These are phyloP conservation scores for Chiloscyllium punctatum DNA, from an alignment of 2,797 vertebrate genomes.

Conservation along the genomic window DNA sequence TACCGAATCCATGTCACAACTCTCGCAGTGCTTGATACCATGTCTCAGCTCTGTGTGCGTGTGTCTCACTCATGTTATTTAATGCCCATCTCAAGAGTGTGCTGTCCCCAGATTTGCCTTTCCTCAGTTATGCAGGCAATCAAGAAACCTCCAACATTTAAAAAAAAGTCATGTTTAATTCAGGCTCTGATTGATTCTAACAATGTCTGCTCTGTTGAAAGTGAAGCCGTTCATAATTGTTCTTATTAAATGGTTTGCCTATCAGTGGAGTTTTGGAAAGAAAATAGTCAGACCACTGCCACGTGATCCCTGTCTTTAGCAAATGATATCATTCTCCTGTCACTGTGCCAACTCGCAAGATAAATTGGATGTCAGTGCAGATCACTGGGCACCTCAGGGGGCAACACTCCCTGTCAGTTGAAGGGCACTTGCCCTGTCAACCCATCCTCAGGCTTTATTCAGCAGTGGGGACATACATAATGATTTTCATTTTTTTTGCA, in stretches of 20 bases:
- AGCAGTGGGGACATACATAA: neutral
- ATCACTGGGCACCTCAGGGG: neutral
- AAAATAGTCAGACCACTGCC: neutral
- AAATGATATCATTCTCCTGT: slow-evolving; percentile 28
- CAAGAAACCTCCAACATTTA: neutral
- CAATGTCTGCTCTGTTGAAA: slow-evolving; percentile 44
- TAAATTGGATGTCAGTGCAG: neutral
- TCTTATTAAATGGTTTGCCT: neutral
- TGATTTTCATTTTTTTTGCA: neutral
- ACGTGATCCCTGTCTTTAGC: slow-evolving; percentile 13
- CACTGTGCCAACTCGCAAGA: neutral
- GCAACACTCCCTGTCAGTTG: neutral
- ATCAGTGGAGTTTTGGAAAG: slow-evolving; percentile 47
- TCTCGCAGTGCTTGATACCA: slow-evolving; percentile 58
- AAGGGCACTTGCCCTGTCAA: neutral
- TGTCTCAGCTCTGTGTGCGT: slow-evolving; percentile 56
- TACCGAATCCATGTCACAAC: slow-evolving; percentile 58
- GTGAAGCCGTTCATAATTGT: slow-evolving; percentile 17
- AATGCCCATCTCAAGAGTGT: neutral
- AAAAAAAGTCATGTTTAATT: slow-evolving; percentile 15
- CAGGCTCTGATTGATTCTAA: slow-evolving; percentile 58
- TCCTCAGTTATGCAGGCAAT: neutral
- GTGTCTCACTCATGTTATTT: slow-evolving; percentile 27
- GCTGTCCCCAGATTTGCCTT: neutral
- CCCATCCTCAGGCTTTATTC: neutral